Conservation (phyloP, 2,113 vertebrate genomes). For the Colius striatus region DNA sequence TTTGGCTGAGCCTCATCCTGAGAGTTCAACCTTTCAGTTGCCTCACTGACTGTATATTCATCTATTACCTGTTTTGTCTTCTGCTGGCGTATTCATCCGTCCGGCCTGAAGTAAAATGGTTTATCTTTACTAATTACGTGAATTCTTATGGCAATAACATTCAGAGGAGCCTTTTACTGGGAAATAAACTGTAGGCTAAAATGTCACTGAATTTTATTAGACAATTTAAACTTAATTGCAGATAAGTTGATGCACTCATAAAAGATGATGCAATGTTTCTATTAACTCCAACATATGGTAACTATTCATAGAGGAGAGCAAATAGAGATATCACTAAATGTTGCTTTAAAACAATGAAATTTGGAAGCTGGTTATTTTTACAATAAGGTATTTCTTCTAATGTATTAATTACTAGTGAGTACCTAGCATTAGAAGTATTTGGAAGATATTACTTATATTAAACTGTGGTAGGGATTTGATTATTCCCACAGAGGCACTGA, state of each 20-base stretch:
- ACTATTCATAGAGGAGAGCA: conserved; percentile 32
- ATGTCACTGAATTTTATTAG: conserved; percentile 79
- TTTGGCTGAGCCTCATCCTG: neutral
- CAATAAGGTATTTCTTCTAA: neutral
- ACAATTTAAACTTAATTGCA: conserved; percentile 78
- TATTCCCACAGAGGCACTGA: neutral
- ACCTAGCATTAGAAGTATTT: neutral
- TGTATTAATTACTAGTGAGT: neutral
- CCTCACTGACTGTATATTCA: neutral
- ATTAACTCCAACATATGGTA: conserved; percentile 46
- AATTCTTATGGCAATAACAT: conserved; percentile 60
- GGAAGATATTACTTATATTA: neutral
- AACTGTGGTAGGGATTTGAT: neutral
- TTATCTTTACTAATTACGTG: conserved; percentile 44
- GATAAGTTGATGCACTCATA: conserved; percentile 73
- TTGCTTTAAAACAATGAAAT: neutral
- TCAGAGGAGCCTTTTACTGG: conserved; percentile 64
- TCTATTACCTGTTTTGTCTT: neutral
- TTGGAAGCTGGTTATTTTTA: neutral
- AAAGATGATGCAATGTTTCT: conserved; percentile 72
- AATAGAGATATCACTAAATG: neutral
- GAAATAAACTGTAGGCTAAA: conserved; percentile 76
- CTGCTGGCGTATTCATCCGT: conserved; percentile 42
- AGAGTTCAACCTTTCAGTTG: neutral
- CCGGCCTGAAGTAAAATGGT: conserved; percentile 49